Conservation (phyloP, 2,888 invertebrate genomes). For the Drosophila subquinaria region DNA sequence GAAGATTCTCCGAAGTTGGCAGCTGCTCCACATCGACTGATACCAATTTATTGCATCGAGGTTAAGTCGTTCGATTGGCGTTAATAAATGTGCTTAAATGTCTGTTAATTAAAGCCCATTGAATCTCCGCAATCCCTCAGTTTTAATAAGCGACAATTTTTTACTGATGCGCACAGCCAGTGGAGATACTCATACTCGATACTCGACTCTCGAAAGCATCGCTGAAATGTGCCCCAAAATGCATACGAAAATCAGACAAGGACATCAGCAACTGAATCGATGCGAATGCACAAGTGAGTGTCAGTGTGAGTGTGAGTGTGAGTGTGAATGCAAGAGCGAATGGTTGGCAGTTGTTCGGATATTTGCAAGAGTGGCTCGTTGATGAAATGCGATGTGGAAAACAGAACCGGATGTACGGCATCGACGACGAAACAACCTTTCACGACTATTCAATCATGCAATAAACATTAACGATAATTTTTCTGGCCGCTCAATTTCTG, state of each 20-base stretch:
- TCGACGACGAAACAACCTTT: conserved; percentile 34
- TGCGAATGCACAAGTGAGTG: conserved; percentile 17
- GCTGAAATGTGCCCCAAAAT: conserved; percentile 30
- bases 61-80: conserved; percentile 4
- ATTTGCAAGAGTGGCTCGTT: conserved; percentile 26
- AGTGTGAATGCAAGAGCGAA: conserved; percentile 16
- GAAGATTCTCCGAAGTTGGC: neutral
- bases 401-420: conserved; percentile 28
- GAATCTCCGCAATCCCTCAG: conserved; percentile 10
- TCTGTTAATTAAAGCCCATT: conserved; percentile 24
- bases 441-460: conserved; percentile 73
- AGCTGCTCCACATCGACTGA: neutral
- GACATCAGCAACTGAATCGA: conserved; percentile 33
- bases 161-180: conserved; percentile 18
- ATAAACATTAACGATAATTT: conserved; percentile 77
- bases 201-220: conserved; percentile 10
- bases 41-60: neutral
- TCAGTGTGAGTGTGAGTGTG: neutral
- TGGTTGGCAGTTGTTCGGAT: conserved; percentile 48
- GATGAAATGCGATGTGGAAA: conserved; percentile 39
- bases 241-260: conserved; percentile 35
- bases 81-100: conserved; percentile 11
- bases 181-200: conserved; percentile 2
- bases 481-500: conserved; percentile 32
- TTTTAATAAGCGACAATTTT: conserved; percentile 45